Evolutionary conservation across 1,140 invertebrate genomes (phyloP), one percentile per base, ranked within the genome.

Genomic region (Leptopilina clavipes): DNA sequence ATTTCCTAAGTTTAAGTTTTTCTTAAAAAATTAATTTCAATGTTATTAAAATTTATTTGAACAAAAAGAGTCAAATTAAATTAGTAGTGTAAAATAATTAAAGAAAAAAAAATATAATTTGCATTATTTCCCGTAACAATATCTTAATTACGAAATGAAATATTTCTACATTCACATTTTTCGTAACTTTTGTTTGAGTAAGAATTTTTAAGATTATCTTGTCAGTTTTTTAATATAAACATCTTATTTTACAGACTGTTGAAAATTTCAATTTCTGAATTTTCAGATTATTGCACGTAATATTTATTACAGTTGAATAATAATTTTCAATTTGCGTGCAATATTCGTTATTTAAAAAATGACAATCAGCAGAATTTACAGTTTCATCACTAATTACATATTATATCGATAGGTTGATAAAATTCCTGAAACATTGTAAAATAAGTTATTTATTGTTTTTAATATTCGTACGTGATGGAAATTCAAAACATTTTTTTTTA

Each of bases 381-480:
- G 9, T 40, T 40, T 40, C 37, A 40, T 40, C 37, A 40, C 9
- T 40, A 40, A 40, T 40, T 40, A 40, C 37, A 40, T 40, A 40
- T 40, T 9, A 9, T 31, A 31, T 31, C 25, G 25, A 31, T 31
- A 2, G 25, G 25, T 5, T 31, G 37, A 40, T 40, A 40, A 40
- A 40, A 40, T 54, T 54, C 17, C 6, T 54, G n/a, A 54, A 54
- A 59, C 19, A 40, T 71, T 79, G 75, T 37, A 75, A 54, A 10
- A 18, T 44, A n/a, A n/a, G n/a, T n/a, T n/a, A 54, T 73, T 74
- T 71, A 40, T 9, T 40, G 5, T 40, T 40, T 40, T 40, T 40
- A 7, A 40, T 40, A 40, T 6, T 7, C 37, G 7, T 40, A 40
- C 37, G 37, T 31, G 25, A 31, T 31, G 25, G 25, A 31, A 31